These are phyloP conservation scores for Orussus abietinus DNA, from an alignment of 1,140 invertebrate species.

Conservation along the genomic window DNA sequence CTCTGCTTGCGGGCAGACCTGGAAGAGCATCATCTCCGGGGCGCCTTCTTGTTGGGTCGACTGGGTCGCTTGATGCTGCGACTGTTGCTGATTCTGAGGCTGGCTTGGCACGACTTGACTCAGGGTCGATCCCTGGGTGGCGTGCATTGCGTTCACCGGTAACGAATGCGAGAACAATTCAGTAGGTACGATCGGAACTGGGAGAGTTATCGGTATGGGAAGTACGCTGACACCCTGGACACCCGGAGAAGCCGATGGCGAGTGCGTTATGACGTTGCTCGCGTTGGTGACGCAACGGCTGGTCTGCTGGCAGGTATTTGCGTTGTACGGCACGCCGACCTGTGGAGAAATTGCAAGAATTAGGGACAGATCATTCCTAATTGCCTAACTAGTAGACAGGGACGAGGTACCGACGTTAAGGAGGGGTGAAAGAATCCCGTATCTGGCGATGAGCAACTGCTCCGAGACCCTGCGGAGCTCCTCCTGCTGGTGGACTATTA, in stretches of 20 bases:
- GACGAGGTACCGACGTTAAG: conserved; percentile 55
- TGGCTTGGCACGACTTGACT: conserved; percentile 26
- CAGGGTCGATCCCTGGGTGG: conserved; percentile 22
- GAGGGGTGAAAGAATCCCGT: conserved; percentile 68
- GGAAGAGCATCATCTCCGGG: conserved; percentile 35
- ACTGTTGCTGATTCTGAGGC: conserved; percentile 24
- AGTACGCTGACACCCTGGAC: conserved; percentile 37
- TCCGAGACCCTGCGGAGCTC: conserved; percentile 79
- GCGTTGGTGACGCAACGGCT: conserved; percentile 37
- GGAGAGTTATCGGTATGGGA: conserved; percentile 38
- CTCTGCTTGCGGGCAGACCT: conserved; percentile 40
- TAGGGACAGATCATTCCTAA: conserved; percentile 13
- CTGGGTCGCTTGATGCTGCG: conserved; percentile 17
- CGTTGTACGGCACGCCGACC: conserved; percentile 41
- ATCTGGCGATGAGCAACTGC: conserved; percentile 77
- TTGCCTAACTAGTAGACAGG: conserved; percentile 8
- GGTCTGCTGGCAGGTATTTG: conserved; percentile 31
- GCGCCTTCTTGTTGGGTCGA: conserved; percentile 24
- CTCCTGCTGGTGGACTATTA: conserved; percentile 82
- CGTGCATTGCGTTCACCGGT: conserved; percentile 23
- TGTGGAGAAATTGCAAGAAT: conserved; percentile 19
- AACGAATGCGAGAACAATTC: conserved; percentile 41
- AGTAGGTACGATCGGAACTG: conserved; percentile 40
- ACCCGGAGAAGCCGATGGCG: conserved; percentile 23
- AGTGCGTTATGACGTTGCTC: conserved; percentile 22